Evolutionary conservation across 2,797 vertebrate genomes (phyloP), one percentile per base, ranked within the genome.

Genomic region (Distichodus sexfasciatus): DNA sequence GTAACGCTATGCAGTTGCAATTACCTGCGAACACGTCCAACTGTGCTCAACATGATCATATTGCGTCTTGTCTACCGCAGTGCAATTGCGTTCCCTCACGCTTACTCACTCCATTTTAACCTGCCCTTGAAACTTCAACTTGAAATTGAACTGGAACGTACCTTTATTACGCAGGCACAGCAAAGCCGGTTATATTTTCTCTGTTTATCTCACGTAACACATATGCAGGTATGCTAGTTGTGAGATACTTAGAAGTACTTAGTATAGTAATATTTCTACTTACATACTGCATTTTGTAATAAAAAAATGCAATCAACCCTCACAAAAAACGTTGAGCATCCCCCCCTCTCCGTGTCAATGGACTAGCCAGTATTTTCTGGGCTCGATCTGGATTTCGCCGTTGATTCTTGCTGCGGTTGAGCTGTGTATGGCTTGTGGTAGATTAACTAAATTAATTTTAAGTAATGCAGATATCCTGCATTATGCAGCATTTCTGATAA

Each of bases 11-110:
- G 15, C 61, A n/a, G 44, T 15, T 43, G 17, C 23, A n/a, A 71
- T 89, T 91, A 92, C 91, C 90, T 93, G 80, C 83, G 86, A 44
- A 91, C 77, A 71, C 84, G 81, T 67, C 75, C 84, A 71, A 80
- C 77, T 86, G 87, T 89, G 79, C 82, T 80, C 31, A 92, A 82
- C 91, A 92, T 91, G 71, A 33, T 91, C 48, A 47, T 43, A 14
- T 1, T 44, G 24, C 1, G 19, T 26, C 1, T 63, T 53, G 7
- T 24, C 3, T 1, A 47, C 0, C 4, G 6, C 7, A 2, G 31
- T 15, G 5, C 7, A 6, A 10, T 41, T 3, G 1, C 26, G 3
- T 3, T 7, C 4, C n/a, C 41, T 31, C 51, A 9, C 15, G 47
- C 23, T 68, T 59, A 2, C 64, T 58, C 28, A 9, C 35, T 33